Evolutionary conservation across 2,888 invertebrate species (phyloP).

Genomic region (Mycalesis mineus): DNA sequence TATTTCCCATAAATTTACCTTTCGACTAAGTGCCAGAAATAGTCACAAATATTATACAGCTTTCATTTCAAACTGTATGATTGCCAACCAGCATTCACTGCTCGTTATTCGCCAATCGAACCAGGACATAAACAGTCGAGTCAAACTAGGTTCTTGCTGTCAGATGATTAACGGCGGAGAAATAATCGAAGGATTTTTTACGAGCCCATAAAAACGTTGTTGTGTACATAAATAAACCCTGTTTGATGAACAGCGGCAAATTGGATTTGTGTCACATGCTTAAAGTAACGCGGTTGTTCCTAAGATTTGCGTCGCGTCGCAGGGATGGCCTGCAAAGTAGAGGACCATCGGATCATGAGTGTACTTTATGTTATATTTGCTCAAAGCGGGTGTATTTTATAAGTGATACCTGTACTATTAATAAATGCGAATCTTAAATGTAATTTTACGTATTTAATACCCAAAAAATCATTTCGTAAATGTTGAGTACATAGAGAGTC

Average conservation of each 20-base stretch:
- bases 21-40: no score
- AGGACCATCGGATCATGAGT: not conserved
- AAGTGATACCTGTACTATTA: no score
- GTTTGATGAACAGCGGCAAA: slow-evolving; percentile 24
- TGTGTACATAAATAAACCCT: slow-evolving; percentile 35
- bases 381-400: no score
- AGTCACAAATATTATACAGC: not conserved
- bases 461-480: no score
- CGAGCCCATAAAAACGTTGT: slow-evolving; percentile 39
- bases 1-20: no score
- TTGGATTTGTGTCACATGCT: slow-evolving; percentile 44
- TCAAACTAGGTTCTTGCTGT: slow-evolving; percentile 21
- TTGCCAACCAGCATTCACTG: not conserved
- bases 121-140: slow-evolving; percentile 19
- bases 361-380: no score
- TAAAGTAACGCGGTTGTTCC: not conserved
- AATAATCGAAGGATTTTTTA: slow-evolving; percentile 42
- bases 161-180: slow-evolving; percentile 41
- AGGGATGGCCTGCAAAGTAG: not conserved
- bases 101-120: slow-evolving; percentile 20
- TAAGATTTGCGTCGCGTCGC: not conserved
- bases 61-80: not conserved
- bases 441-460: no score
- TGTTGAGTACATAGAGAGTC: no score
- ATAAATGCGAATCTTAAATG: no score